Conservation (phyloP, 2,113 vertebrate species). For the Protomyctophum bolini region DNA sequence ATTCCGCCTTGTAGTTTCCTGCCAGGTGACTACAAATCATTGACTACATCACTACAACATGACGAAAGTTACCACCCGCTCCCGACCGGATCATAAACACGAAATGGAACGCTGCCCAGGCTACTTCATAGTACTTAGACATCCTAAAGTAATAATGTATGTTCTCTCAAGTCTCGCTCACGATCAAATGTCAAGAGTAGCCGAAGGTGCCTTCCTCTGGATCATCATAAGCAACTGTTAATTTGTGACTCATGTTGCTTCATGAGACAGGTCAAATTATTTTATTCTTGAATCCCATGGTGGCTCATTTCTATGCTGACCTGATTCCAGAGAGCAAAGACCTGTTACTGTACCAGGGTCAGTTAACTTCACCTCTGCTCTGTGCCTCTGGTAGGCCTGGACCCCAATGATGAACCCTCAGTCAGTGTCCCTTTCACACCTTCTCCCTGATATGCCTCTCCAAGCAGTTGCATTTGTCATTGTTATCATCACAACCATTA, state of each 20-base stretch:
- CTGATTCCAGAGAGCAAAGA: slow-evolving; percentile 33
- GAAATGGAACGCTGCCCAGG: too few species aligned
- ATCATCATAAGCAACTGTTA: not conserved
- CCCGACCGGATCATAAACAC: too few species aligned
- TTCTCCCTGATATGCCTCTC: not conserved
- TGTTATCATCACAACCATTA: slow-evolving; percentile 15
- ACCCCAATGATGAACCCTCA: not conserved
- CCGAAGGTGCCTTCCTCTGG: not conserved
- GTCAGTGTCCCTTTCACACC: not conserved
- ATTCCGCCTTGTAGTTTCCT: too few species aligned
- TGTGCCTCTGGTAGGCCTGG: slow-evolving; percentile 23
- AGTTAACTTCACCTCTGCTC: slow-evolving; percentile 43
- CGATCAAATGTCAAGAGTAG: not conserved
- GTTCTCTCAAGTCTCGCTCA: not conserved
- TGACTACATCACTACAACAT: too few species aligned
- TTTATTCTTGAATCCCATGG: not conserved
- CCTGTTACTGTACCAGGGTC: slow-evolving; percentile 23
- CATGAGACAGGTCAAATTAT: not conserved
- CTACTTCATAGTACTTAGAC: not conserved
- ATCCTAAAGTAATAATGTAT: not conserved
- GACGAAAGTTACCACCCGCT: too few species aligned
- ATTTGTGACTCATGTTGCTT: not conserved
- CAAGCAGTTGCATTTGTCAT: slow-evolving; percentile 4
- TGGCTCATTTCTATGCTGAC: slow-evolving; percentile 20
- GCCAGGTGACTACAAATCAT: too few species aligned